These are phyloP conservation scores for Dolichopus griseipennis DNA, from an alignment of 2,888 invertebrate species.

Conservation along the genomic window DNA sequence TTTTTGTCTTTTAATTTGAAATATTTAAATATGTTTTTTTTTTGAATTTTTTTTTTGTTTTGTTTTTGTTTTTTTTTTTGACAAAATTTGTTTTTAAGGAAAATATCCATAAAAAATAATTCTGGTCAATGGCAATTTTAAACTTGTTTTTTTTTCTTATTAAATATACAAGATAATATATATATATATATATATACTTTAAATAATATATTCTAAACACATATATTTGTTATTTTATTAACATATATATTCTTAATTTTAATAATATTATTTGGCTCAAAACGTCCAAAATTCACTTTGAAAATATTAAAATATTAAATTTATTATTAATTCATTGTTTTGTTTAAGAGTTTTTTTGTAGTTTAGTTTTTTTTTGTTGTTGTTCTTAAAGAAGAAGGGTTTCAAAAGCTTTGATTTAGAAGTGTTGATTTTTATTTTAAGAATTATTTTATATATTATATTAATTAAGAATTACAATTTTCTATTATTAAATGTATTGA, in stretches of 20 bases:
- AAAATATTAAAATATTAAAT: constrained; percentile 6
- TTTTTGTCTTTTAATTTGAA: neutral
- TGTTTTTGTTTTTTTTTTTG: neutral
- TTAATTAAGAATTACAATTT: too few species aligned
- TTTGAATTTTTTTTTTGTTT: neutral
- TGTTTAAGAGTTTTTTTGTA: too few species aligned
- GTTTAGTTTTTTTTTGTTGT: neutral
- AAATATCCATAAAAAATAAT: neutral
- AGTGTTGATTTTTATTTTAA: neutral
- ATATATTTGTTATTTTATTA: constrained; percentile 9
- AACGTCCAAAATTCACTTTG: constrained; percentile 18
- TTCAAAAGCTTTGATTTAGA: constrained; percentile 9
- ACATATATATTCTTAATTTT: neutral
- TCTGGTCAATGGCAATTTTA: neutral
- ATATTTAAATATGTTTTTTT: neutral
- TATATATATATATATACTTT: constrained; percentile 10
- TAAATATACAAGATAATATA: neutral
- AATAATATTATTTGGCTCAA: constrained; percentile 15
- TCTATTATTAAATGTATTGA: too few species aligned
- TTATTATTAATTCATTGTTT: too few species aligned
- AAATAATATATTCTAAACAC: neutral
- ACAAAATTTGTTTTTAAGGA: neutral
- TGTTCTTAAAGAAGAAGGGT: constrained; percentile 9
- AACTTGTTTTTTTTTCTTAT: constrained; percentile 10
- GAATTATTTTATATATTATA: too few species aligned